Evolutionary conservation across 92 coral and sea anemone genomes (phyloP), one percentile per base, ranked within the genome.

Genomic region (Actinostola sp.): DNA sequence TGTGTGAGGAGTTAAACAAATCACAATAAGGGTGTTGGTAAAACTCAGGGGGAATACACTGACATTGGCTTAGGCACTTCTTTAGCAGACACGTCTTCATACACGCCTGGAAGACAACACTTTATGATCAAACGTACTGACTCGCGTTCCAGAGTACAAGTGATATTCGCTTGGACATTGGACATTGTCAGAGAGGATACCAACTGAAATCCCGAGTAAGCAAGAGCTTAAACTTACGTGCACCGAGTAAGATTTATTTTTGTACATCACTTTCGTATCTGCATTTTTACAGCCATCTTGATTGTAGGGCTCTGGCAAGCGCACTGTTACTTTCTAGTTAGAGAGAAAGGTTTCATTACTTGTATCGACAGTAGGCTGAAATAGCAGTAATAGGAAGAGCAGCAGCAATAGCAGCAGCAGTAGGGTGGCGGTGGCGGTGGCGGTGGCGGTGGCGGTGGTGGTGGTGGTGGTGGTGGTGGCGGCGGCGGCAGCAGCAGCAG

Each of bases 71-170:
- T 30, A 57, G 39, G 36, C 17, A 8, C 39, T 28, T 17, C 1
- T 27, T 5, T 27, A 30, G 2, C 20, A 27, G 3, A 29, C 63
- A 57, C 15, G 8, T 26, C n/a, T 30, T 57, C 8, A 27, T 1
- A 17, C 63, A 57, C 2, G 38, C 63, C 63, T 57, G 63, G 11
- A 52, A n/a, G n/a, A n/a, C n/a, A n/a, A n/a, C n/a, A n/a, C n/a
- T n/a, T n/a, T n/a, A n/a, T n/a, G n/a, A n/a, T n/a, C n/a, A n/a
- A n/a, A n/a, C n/a, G n/a, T n/a, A n/a, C n/a, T n/a, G n/a, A n/a
- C n/a, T n/a, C n/a, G n/a, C n/a, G n/a, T n/a, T n/a, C n/a, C n/a
- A n/a, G n/a, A n/a, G n/a, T n/a, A n/a, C n/a, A n/a, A n/a, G n/a
- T n/a, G n/a, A n/a, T n/a, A n/a, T n/a, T n/a, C n/a, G n/a, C n/a